A percentile compares a stretch with the other conserved stretches of the same genome.
Conservation (phyloP, 2,797 vertebrate genomes). For the Semotilus atromaculatus region DNA sequence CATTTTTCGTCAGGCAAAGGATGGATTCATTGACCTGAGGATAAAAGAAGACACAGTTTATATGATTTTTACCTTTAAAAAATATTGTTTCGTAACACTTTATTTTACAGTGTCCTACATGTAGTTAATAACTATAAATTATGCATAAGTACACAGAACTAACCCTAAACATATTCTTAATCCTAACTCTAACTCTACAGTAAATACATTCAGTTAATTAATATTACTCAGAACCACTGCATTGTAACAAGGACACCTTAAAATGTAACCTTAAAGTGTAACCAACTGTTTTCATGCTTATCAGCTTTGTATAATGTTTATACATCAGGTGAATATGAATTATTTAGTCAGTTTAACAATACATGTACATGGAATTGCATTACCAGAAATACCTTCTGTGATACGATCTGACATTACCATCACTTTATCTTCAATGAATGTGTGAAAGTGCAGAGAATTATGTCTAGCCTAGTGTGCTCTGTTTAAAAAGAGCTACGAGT, state of each 20-base stretch:
- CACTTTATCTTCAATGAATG: neutral
- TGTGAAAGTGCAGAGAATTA: neutral
- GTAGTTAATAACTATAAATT: neutral
- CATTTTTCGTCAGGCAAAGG: neutral
- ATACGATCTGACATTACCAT: too few relatives aligned
- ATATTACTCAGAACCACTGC: neutral
- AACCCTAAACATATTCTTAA: neutral
- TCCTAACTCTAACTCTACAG: neutral
- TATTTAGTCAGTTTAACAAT: too few relatives aligned
- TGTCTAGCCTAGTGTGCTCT: neutral
- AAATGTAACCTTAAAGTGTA: neutral
- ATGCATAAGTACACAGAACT: neutral
- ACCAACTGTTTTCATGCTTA: neutral
- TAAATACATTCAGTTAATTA: neutral
- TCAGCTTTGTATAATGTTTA: neutral
- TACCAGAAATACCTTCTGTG: neutral
- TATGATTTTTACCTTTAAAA: too few relatives aligned
- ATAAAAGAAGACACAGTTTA: too few relatives aligned
- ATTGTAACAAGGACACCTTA: too few relatives aligned
- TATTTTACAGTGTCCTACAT: neutral
- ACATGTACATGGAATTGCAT: neutral
- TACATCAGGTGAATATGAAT: too few relatives aligned
- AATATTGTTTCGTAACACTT: too few relatives aligned
- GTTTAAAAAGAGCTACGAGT: neutral
- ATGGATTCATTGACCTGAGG: too few relatives aligned